These are phyloP conservation scores for Drosophila azteca DNA, from an alignment of 1,140 invertebrate species.

Conservation along the genomic window DNA sequence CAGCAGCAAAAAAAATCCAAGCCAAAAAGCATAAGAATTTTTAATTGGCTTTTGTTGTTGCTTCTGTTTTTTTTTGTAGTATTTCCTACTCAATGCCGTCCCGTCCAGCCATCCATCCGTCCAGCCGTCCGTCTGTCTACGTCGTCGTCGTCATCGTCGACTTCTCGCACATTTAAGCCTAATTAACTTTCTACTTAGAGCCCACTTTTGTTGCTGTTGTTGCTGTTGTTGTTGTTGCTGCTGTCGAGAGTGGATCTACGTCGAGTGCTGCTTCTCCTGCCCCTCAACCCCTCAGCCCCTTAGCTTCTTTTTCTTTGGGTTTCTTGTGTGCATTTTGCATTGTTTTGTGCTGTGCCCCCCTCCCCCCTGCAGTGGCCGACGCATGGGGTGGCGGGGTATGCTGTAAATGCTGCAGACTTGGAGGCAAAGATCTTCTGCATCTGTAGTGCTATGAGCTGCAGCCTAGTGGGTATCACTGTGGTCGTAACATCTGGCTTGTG, in stretches of 20 bases:
- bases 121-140: too few relatives aligned
- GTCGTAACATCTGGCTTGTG: too few relatives aligned
- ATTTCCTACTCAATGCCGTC: conserved; percentile 51
- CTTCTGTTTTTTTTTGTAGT: conserved; percentile 30
- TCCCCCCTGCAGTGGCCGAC: too few relatives aligned
- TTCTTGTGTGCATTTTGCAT: conserved; percentile 60
- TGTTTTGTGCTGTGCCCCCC: conserved; percentile 28
- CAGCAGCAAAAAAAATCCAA: conserved; percentile 40
- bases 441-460: too few relatives aligned
- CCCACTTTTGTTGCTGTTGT: conserved; percentile 46
- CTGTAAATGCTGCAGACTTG: too few relatives aligned
- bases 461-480: too few relatives aligned
- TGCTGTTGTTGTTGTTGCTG: conserved; percentile 34
- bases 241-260: conserved; percentile 20
- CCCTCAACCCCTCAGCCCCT: too few relatives aligned
- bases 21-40: conserved; percentile 68
- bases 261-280: neutral
- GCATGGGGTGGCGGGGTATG: too few relatives aligned
- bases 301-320: conserved; percentile 10
- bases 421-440: too few relatives aligned
- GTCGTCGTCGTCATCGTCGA: conserved; percentile 41
- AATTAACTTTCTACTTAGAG: conserved; percentile 81
- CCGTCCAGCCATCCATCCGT: conserved; percentile 24
- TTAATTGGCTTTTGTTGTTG: conserved; percentile 70
- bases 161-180: conserved; percentile 75